These are phyloP conservation scores for Rotaria macrura DNA, from an alignment of 2,888 invertebrate species.

Conservation along the genomic window DNA sequence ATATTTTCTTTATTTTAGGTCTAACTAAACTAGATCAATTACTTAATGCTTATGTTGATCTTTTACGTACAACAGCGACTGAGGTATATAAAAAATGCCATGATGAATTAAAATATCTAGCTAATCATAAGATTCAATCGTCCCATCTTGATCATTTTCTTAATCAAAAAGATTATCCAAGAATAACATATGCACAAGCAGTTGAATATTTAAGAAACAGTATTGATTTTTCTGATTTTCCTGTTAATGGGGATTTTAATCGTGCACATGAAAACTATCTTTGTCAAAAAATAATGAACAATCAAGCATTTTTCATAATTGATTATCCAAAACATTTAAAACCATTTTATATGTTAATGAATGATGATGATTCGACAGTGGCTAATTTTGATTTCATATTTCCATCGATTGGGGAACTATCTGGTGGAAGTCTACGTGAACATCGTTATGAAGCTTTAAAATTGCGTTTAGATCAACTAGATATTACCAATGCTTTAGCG, in stretches of 20 bases:
- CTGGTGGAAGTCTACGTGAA: constrained; percentile 88
- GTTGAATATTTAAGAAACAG: constrained; percentile 30
- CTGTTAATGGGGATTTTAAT: constrained; percentile 55
- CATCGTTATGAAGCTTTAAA: constrained; percentile 60
- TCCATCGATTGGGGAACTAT: constrained; percentile 79
- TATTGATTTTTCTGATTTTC: constrained; percentile 49
- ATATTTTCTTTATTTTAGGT: background rate
- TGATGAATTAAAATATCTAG: background rate
- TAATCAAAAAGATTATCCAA: background rate
- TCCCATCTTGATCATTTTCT: background rate
- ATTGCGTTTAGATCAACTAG: constrained; percentile 51
- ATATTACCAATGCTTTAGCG: background rate
- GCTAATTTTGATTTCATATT: constrained; percentile 68
- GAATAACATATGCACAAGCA: constrained; percentile 34
- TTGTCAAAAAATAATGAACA: constrained; percentile 59
- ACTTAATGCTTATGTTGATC: background rate
- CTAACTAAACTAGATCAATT: background rate
- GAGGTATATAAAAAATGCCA: background rate
- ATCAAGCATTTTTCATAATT: constrained; percentile 71
- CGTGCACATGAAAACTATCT: constrained; percentile 82
- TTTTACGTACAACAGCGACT: background rate
- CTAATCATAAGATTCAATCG: background rate
- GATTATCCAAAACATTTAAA: constrained; percentile 79
- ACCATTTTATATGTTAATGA: constrained; percentile 83
- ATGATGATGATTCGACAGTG: constrained; percentile 54